Conservation (phyloP, 2,113 vertebrate genomes). For the Drymodes brunneopygia region DNA sequence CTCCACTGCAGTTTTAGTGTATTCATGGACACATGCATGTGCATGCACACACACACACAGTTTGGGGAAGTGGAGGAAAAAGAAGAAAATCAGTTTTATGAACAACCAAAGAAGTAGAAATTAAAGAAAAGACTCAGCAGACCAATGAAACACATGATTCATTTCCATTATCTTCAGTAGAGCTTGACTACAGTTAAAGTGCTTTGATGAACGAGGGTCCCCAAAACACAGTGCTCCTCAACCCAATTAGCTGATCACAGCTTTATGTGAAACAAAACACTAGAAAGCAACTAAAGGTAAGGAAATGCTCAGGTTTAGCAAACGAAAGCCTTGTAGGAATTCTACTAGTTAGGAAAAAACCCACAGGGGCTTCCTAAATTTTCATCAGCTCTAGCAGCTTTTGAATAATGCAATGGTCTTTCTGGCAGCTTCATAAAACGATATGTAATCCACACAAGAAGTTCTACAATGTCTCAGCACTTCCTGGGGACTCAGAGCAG, state of each 20-base stretch:
- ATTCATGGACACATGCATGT: neutral
- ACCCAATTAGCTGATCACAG: fast-evolving
- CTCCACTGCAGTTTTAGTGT: neutral
- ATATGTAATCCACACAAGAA: neutral
- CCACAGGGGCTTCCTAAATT: neutral
- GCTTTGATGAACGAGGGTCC: neutral
- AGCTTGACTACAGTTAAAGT: neutral
- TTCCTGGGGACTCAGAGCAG: conserved; percentile 26
- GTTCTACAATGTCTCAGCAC: conserved; percentile 35
- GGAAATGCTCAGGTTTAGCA: neutral
- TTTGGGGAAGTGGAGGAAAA: neutral
- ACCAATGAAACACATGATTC: neutral
- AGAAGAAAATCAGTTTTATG: neutral
- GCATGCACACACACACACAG: fast-evolving
- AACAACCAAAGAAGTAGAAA: neutral
- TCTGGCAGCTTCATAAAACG: neutral
- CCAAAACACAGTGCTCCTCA: neutral
- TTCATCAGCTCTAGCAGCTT: conserved; percentile 23
- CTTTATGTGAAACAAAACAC: neutral
- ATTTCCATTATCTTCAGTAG: neutral
- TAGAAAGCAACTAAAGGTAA: neutral
- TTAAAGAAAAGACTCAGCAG: neutral
- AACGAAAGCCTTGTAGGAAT: neutral
- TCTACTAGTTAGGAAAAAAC: neutral
- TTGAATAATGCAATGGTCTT: conserved; percentile 8